Base-by-base conservation (phyloP, 2,888 invertebrate species). In the Slavum lentiscoides region DNA sequence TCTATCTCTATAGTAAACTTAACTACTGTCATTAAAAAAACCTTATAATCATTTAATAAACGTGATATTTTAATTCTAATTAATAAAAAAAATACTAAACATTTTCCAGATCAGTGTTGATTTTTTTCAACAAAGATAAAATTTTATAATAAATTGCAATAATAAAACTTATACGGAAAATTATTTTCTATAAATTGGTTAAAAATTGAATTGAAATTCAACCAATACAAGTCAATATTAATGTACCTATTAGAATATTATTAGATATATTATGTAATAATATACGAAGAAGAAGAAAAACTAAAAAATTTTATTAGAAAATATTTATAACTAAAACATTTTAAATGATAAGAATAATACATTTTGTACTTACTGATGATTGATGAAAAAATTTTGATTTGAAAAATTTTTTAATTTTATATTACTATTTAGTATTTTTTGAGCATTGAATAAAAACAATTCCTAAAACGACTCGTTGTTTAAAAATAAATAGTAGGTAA, bases 331-430 rank as follows among this genome's bases (percentile, higher is more conserved):
- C 13, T 17, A 13, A 53, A 53, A 53, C 17, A 17, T 53, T 53
- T 15, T 53, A 53, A 5, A 9, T 2, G 7, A 43, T 43, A 53
- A 13, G 4, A 53, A 53, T 17, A 17, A 53, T 53, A 53, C 53
- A 53, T 17, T 53, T 2, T n/a, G n/a, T 8, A 58, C n/a, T n/a
- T 59, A 8, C 43, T 43, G 43, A 59, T 9, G n/a, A 59, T 21
- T 7, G n/a, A 59, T 7, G 3, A 59, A 59, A 21, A 59, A 21
- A 21, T 59, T 59, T 5, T 4, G 7, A 43, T 43, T 43, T 43
- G n/a, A 30, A n/a, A 58, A n/a, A n/a, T 59, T 59, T 59, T 59
- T 59, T 21, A 59, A 62, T 15, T 62, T 62, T 62, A 30, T 62
- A 30, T 15, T 62, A 62, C 2, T 30, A 30, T 30, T 62, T 30